Conservation (phyloP, 2,888 invertebrate species). For the Neria commutata region DNA sequence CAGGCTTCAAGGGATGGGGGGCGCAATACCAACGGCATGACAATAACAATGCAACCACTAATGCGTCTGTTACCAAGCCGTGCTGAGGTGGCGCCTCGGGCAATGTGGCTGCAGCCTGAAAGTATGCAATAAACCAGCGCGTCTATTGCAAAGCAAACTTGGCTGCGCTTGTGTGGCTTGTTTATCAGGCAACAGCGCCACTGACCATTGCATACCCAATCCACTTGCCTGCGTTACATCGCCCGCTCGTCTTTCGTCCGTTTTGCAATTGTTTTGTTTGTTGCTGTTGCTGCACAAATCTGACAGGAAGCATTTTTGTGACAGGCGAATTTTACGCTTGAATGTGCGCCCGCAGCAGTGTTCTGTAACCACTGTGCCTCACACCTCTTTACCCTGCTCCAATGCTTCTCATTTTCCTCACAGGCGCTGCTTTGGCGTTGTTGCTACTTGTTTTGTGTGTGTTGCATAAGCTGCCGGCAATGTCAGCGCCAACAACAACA, state of each 20-base stretch:
- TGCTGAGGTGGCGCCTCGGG: neutral
- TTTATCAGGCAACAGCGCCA: neutral
- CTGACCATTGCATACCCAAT: constrained; percentile 6
- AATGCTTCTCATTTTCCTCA: neutral
- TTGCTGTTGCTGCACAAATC: constrained; percentile 35
- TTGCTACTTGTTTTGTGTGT: neutral
- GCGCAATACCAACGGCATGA: neutral
- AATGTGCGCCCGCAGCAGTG: constrained; percentile 37
- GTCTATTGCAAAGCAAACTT: neutral
- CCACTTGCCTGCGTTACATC: neutral
- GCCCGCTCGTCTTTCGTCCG: neutral
- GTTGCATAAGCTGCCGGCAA: neutral
- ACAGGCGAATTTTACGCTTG: constrained; percentile 58
- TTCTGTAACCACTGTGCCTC: too few relatives aligned
- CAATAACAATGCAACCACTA: constrained; percentile 17
- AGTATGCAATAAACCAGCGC: constrained; percentile 5
- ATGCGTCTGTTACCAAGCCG: constrained; percentile 6
- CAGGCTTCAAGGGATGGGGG: too few relatives aligned
- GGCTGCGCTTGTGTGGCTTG: neutral
- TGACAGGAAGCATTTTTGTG: constrained; percentile 58
- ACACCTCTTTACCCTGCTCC: neutral
- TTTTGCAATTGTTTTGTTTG: constrained; percentile 9
- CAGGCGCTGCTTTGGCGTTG: too few relatives aligned
- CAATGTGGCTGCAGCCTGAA: neutral
- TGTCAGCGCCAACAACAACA: neutral